Base-by-base conservation (phyloP, 2,888 invertebrate genomes). In the Julus scanicus region DNA sequence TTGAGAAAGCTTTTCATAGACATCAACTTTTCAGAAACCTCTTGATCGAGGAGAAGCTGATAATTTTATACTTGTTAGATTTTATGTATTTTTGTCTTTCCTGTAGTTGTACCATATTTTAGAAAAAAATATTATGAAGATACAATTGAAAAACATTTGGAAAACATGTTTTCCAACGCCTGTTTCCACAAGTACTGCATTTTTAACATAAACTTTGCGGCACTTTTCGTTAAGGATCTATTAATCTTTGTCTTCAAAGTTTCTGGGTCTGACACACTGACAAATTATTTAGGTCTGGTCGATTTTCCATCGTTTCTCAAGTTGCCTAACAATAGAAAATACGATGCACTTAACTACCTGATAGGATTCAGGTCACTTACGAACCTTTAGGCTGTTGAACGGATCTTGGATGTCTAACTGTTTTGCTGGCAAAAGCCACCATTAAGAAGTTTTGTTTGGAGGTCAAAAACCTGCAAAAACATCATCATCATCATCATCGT, bases 281-380 rank as follows among this genome's bases (percentile, higher is more conserved):
- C 71, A 71, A 71, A 71, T 71, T 71, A 71, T 71, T 20, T 71
- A 71, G 71, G 71, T 20, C 71, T 71, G 71, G 71, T 71, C 71
- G 71, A 71, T 71, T 63, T n/a, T 63, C 17, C 20, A 63, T n/a
- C n/a, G 63, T 63, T 71, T 11, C 71, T 20, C 8, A 29, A 71
- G 71, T 71, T 71, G 71, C 11, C 20, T 20, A 71, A 71, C 71
- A 71, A 71, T 71, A 29, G 11, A 29, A 71, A 71, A 4, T 53
- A 15, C 53, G 53, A 29, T 71, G 71, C 71, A 71, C 71, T 71
- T 71, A 71, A 71, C 71, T 71, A 71, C 71, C 71, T 71, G 20
- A 29, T 71, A 20, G 71, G 71, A 71, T 71, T 71, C 71, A 71
- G 71, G 71, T 71, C 71, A 71, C 9, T 29, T 11, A 20, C 11